phyloP scores from a whole-genome alignment of 92 coral and sea anemone species.

The Porites rus region DNA sequence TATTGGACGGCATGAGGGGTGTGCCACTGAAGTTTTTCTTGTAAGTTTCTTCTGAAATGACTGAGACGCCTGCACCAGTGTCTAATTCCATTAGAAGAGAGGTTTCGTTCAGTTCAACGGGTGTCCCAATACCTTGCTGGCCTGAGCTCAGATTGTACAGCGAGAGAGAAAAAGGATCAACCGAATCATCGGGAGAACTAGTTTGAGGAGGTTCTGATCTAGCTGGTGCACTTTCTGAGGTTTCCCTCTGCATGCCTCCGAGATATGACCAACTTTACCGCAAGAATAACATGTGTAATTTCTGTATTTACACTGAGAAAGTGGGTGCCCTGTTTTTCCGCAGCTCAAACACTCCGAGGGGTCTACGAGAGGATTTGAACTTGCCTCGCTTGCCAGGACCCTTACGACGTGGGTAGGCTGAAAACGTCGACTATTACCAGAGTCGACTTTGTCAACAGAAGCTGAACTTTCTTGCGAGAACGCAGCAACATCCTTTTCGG shows the following conservation, averaged over 20 bases:
- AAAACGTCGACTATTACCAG: no score
- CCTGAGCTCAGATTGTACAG: conserved; percentile 1
- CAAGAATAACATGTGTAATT: conserved; percentile 25
- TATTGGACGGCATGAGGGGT: no score
- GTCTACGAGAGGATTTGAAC: conserved; percentile 51
- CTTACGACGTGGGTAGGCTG: no score
- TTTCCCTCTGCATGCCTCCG: background rate
- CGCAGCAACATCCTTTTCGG: no score
- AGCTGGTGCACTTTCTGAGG: conserved; percentile 18
- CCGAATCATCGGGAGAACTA: background rate
- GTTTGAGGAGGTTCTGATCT: conserved; percentile 35
- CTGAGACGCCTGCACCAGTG: no score
- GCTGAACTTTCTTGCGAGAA: no score
- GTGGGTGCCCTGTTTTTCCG: conserved; percentile 11
- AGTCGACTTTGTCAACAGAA: no score
- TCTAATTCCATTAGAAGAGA: no score
- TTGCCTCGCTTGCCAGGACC: conserved; percentile 29
- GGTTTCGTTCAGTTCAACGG: no score
- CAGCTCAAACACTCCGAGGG: no score
- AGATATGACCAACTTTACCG: conserved; percentile 28
- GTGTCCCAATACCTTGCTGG: conserved; percentile 38
- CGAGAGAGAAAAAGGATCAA: no score
- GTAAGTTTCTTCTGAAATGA: conserved; percentile 45
- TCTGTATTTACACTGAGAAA: conserved; percentile 38
- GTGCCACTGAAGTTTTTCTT: conserved; percentile 28